A percentile compares a stretch with the other conserved stretches of the same genome.
These are phyloP conservation scores for Folsomia candida DNA, from an alignment of 2,888 invertebrate genomes.

Conservation along the genomic window DNA sequence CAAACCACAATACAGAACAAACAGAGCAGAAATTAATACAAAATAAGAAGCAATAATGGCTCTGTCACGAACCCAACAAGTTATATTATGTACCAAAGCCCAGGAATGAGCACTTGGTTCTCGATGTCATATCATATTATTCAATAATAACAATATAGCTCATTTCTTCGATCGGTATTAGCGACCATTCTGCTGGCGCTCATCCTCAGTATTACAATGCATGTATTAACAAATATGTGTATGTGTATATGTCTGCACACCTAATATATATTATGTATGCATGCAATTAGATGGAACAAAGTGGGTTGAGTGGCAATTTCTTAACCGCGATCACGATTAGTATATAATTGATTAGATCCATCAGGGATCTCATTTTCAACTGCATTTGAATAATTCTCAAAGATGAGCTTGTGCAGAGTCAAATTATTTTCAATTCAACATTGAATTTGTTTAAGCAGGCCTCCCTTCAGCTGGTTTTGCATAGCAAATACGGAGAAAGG, in stretches of 20 bases:
- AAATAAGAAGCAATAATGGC: neutral
- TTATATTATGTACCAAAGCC: neutral
- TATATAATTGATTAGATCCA: constrained; percentile 6
- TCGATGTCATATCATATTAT: too few relatives aligned
- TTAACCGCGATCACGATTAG: neutral
- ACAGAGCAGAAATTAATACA: constrained; percentile 20
- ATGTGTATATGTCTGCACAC: too few relatives aligned
- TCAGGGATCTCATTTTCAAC: neutral
- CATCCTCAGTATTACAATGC: too few relatives aligned
- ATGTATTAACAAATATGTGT: too few relatives aligned
- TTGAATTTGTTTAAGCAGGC: constrained; percentile 1
- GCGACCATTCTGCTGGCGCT: too few relatives aligned
- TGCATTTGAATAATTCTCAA: neutral
- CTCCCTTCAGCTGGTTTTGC: constrained; percentile 1
- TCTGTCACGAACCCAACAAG: neutral
- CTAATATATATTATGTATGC: neutral
- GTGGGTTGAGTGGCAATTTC: neutral
- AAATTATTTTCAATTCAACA: neutral
- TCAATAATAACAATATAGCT: too few relatives aligned
- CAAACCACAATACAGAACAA: constrained; percentile 9
- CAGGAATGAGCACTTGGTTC: too few relatives aligned
- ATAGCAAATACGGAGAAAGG: constrained; percentile 13
- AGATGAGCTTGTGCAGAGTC: too few relatives aligned
- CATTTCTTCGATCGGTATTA: too few relatives aligned
- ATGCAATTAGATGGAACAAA: neutral